Percentiles rank a stretch among this genome's conserved stretches.
These are phyloP conservation scores for Leptodactylus fallax DNA, from an alignment of 2,797 vertebrate species.

Conservation along the genomic window DNA sequence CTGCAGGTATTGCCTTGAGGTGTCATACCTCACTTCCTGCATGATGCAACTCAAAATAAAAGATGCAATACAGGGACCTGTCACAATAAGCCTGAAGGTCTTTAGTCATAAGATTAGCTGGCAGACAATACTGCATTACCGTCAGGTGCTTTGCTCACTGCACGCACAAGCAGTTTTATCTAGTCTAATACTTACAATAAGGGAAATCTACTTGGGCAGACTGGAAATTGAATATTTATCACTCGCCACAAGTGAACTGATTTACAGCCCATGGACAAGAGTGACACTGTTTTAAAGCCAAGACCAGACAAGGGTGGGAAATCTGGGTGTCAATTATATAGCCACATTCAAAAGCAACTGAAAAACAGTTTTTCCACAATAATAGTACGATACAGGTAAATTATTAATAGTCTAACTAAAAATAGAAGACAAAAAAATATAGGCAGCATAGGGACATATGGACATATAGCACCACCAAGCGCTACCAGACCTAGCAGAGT, in stretches of 20 bases:
- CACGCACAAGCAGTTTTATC: neutral
- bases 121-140: neutral
- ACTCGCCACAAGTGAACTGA: neutral
- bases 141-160: too few species aligned
- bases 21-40: neutral
- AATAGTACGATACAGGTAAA: too few species aligned
- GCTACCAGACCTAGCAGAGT: too few species aligned
- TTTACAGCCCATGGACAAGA: neutral
- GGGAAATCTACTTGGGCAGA: neutral
- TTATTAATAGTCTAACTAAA: too few species aligned
- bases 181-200: neutral
- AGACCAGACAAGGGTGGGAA: neutral
- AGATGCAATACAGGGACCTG: neutral
- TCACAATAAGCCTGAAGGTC: neutral
- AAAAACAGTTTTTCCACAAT: too few species aligned
- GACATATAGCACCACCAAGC: too few species aligned
- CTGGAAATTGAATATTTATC: neutral
- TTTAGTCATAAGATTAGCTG: neutral
- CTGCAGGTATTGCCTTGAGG: neutral
- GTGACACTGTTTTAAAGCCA: too few species aligned
- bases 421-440: too few species aligned
- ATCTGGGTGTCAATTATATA: too few species aligned
- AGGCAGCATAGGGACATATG: too few species aligned
- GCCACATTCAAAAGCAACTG: too few species aligned
- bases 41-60: slow-evolving; percentile 10